Conservation (phyloP, 2,888 invertebrate genomes). For the Oligia strigilis region DNA sequence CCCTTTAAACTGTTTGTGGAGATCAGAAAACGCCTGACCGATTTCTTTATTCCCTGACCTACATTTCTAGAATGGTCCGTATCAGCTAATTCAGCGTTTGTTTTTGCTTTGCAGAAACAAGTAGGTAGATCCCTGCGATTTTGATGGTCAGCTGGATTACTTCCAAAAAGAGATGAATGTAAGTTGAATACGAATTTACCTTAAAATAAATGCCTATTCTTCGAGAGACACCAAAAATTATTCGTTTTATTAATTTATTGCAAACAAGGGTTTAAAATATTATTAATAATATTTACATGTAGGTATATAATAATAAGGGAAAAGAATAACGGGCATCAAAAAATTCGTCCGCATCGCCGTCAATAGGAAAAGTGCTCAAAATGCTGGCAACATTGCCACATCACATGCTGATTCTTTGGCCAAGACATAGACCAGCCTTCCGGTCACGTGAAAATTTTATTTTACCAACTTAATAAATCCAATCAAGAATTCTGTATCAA, state of each 20-base stretch:
- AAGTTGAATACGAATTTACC: slow-evolving; percentile 3
- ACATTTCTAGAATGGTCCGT: slow-evolving; percentile 48
- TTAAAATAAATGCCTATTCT: background rate
- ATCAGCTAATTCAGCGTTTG: slow-evolving; percentile 46
- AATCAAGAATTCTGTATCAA: slow-evolving; percentile 16
- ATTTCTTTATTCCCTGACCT: slow-evolving; percentile 60
- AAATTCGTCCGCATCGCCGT: background rate
- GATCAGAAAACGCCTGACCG: slow-evolving; percentile 55
- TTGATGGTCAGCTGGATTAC: background rate
- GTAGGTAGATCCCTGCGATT: slow-evolving; percentile 18
- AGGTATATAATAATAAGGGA: background rate
- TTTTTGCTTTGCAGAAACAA: slow-evolving; percentile 50
- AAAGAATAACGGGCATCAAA: background rate
- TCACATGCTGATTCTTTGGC: background rate
- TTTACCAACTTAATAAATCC: background rate
- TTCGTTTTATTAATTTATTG: background rate
- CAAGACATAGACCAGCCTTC: background rate
- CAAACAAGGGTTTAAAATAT: background rate
- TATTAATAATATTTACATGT: background rate
- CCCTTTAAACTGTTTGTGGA: slow-evolving; percentile 56
- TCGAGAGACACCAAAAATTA: background rate
- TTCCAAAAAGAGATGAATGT: background rate
- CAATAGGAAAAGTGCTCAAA: background rate
- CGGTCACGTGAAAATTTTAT: background rate
- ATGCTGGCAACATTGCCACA: background rate